Evolutionary conservation across 2,797 vertebrate genomes (phyloP).

Genomic region (Pseudochirops corinnae): DNA sequence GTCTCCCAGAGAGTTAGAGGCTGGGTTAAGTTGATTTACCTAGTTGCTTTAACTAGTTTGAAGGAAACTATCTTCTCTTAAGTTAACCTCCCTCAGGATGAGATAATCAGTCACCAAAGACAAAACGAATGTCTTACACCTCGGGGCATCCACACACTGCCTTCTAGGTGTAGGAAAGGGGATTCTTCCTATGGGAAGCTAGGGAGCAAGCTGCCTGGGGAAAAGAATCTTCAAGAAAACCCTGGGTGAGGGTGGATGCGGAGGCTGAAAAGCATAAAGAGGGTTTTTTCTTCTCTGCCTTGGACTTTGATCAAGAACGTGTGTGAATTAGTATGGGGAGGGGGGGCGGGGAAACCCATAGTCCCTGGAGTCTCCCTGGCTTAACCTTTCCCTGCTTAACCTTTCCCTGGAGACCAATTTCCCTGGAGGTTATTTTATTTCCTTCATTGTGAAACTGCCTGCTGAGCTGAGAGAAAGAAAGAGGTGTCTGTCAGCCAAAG

Average conservation of each 20-base stretch:
- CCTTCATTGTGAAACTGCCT: slow-evolving; percentile 10
- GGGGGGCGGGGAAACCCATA: accelerated
- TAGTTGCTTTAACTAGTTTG: background rate
- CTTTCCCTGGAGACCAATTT: background rate
- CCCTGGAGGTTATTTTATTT: accelerated
- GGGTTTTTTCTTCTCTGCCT: background rate
- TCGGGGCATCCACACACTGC: slow-evolving; percentile 5
- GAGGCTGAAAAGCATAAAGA: background rate
- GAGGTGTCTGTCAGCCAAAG: slow-evolving; percentile 8
- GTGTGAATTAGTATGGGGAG: background rate
- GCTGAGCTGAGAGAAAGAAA: slow-evolving; percentile 36
- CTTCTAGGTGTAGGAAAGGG: slow-evolving; percentile 46
- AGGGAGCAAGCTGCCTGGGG: slow-evolving; percentile 14
- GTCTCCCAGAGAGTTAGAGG: slow-evolving; percentile 10
- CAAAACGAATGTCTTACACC: slow-evolving; percentile 46
- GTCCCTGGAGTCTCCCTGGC: too few species aligned
- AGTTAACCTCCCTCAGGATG: background rate
- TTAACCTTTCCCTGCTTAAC: accelerated
- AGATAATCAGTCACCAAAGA: slow-evolving; percentile 20
- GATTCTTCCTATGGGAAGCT: slow-evolving; percentile 6
- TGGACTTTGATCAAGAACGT: background rate
- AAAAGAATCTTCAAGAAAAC: background rate
- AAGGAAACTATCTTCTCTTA: background rate
- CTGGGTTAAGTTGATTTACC: background rate
- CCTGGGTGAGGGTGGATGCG: background rate